Evolutionary conservation across 2,888 invertebrate species (phyloP).

Genomic region (Alentia gelatinosa): DNA sequence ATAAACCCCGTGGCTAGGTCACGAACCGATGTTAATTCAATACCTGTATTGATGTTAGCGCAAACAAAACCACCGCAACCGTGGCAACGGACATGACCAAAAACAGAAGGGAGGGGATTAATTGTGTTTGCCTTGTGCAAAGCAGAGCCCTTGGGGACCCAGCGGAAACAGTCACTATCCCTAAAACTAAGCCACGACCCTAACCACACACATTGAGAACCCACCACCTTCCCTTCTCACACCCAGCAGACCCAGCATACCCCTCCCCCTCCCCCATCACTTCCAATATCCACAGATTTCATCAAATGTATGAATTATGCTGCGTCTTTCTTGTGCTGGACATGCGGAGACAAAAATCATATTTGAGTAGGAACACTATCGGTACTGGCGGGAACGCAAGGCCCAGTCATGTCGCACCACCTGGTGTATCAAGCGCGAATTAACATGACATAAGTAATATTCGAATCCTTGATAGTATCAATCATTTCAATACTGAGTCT

Average conservation of each 20-base stretch:
- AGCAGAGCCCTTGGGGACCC: background rate
- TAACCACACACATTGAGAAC: background rate
- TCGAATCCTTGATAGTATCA: too few relatives aligned
- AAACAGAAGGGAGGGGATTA: slow-evolving; percentile 26
- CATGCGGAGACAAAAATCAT: slow-evolving; percentile 10
- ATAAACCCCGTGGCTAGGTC: background rate
- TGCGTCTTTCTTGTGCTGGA: background rate
- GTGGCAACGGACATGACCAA: slow-evolving; percentile 17
- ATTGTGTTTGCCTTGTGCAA: slow-evolving; percentile 37
- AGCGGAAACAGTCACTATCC: background rate
- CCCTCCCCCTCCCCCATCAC: too few relatives aligned
- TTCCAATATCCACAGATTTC: too few relatives aligned
- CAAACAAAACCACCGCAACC: slow-evolving; percentile 45
- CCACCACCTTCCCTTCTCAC: too few relatives aligned
- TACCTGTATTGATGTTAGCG: slow-evolving; percentile 38
- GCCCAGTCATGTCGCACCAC: background rate
- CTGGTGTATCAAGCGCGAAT: background rate
- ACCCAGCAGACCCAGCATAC: too few relatives aligned
- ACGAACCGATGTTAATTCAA: slow-evolving; percentile 31
- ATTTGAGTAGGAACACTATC: slow-evolving; percentile 14
- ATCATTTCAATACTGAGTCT: too few relatives aligned
- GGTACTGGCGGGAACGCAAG: background rate
- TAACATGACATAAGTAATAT: too few relatives aligned
- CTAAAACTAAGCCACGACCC: background rate
- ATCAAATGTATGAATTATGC: background rate